Evolutionary conservation across 2,113 vertebrate species (phyloP).

Genomic region (Leucopsar rothschildi): DNA sequence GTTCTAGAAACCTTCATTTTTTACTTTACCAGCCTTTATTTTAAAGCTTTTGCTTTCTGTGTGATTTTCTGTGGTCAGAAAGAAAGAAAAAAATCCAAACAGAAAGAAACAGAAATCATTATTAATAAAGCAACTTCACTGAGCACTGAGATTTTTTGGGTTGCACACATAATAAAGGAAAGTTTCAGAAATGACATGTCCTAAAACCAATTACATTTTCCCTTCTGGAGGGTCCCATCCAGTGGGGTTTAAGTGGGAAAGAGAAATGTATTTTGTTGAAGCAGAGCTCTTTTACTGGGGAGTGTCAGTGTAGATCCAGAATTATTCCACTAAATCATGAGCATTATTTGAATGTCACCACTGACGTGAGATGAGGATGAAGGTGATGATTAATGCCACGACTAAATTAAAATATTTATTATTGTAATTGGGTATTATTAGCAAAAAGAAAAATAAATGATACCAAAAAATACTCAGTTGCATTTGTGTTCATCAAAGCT

Average conservation of each 20-base stretch:
- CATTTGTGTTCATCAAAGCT: background rate
- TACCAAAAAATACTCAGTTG: conserved; percentile 10
- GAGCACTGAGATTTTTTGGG: background rate
- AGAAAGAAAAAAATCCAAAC: background rate
- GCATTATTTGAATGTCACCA: conserved; percentile 51
- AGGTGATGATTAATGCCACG: conserved; percentile 55
- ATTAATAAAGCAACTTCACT: background rate
- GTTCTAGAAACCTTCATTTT: background rate
- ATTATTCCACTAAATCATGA: conserved; percentile 10
- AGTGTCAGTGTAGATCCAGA: background rate
- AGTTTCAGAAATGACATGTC: background rate
- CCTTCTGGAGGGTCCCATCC: background rate
- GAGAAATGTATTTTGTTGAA: background rate
- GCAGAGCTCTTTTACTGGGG: background rate
- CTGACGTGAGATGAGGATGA: conserved; percentile 33
- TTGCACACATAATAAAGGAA: background rate
- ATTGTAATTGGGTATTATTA: conserved; percentile 42
- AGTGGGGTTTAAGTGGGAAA: background rate
- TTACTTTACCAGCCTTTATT: background rate
- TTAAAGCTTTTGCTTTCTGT: background rate
- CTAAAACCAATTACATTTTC: background rate
- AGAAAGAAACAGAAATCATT: background rate
- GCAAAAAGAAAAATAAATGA: conserved; percentile 24
- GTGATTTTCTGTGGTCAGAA: background rate
- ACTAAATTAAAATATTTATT: conserved; percentile 61